Base-by-base conservation (phyloP, 2,113 vertebrate genomes). In the Megatriorchis doriae region DNA sequence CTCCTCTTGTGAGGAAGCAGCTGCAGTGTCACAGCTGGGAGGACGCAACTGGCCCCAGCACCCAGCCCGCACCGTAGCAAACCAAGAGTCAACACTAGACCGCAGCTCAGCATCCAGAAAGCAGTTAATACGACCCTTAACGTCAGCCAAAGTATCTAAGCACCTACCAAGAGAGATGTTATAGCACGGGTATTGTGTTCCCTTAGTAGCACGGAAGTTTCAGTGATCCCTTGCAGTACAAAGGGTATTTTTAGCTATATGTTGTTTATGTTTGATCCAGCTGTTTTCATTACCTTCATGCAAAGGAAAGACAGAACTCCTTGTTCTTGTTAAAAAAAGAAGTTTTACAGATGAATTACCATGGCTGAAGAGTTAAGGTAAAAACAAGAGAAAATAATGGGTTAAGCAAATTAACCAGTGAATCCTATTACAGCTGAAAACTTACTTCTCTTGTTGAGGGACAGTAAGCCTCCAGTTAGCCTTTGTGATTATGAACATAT, bases 11-110 rank as follows among this genome's bases (percentile, higher is more conserved):
- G 47, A 36, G 16, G 32, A 43, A 84, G 45, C 3, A 2, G 81
- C 31, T 0, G 0, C 17, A 14, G 55, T 27, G 14, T 42, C 3
- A 2, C 23, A 14, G 31, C 18, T 2, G 3, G 36, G 25, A 62
- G 25, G 12, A 19, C 5, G 3, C 21, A 31, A 21, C 47, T 62
- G 43, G 27, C 13, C 32, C 32, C 6, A 4, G 32, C 6, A 2
- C 32, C 53, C 3, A 6, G 38, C 16, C 43, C 6, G 5, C 4
- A 13, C 21, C 1, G 1, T 38, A n/a, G 43, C 27, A 78, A 48
- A 62, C 56, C 4, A 13, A 29, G 26, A 38, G 21, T 17, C 1
- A 3, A 61, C 43, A 25, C n/a, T 18, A 43, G 43, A 16, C 20
- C 6, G 2, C 11, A 5, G 58, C 45, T 40, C 16, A 26, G 58